These are phyloP conservation scores for Mya arenaria DNA, from an alignment of 1,140 invertebrate genomes.

Conservation along the genomic window DNA sequence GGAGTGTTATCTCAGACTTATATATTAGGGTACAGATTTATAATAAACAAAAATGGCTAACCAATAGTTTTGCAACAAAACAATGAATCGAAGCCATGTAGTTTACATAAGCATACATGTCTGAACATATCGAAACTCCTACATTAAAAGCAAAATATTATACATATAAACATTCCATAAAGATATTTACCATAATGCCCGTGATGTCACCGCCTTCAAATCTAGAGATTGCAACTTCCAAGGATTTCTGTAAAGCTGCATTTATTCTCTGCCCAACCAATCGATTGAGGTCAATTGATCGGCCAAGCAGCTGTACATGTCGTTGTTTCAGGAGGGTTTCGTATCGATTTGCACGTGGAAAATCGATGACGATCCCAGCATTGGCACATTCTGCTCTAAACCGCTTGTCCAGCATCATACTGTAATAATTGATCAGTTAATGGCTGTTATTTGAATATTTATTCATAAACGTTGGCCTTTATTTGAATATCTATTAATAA, in stretches of 20 bases:
- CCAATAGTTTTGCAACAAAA: too few species aligned
- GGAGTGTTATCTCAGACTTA: too few species aligned
- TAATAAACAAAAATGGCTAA: too few species aligned
- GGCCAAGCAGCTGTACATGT: conserved; percentile 97
- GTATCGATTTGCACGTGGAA: conserved; percentile 95
- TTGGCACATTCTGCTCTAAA: conserved; percentile 97
- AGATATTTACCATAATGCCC: conserved; percentile 93
- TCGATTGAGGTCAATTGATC: conserved; percentile 98
- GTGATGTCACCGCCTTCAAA: conserved; percentile 99
- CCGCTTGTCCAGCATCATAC: conserved; percentile 97
- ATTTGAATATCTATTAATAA: too few species aligned
- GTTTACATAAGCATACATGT: too few species aligned
- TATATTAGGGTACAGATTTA: too few species aligned
- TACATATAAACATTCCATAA: too few species aligned
- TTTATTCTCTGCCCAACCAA: conserved; percentile 98
- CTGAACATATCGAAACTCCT: too few species aligned
- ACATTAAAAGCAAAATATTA: too few species aligned
- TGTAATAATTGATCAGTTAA: conserved; percentile 79
- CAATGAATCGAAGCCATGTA: too few species aligned
- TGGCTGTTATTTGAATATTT: too few species aligned
- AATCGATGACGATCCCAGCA: conserved; percentile 87
- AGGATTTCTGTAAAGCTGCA: conserved; percentile 96
- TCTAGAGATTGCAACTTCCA: conserved; percentile 96
- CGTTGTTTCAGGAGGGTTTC: conserved; percentile 97
- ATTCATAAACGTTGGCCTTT: too few species aligned